phyloP scores from a whole-genome alignment of 2,797 vertebrate genomes.

The Siniperca undulata region DNA sequence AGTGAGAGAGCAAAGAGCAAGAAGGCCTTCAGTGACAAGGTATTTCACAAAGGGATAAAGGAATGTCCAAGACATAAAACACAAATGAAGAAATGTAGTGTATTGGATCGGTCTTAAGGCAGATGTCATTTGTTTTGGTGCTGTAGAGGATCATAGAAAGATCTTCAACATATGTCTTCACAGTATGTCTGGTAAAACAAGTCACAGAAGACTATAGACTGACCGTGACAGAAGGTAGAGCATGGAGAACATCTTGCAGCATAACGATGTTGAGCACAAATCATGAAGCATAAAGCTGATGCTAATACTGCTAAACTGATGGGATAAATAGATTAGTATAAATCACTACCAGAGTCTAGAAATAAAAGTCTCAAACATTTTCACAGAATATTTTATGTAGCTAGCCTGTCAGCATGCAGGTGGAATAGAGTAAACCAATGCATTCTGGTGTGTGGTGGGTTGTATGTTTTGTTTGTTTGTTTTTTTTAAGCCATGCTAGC shows the following conservation, averaged over 20 bases:
- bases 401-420: background rate
- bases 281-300: background rate
- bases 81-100: conserved; percentile 1
- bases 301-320: background rate
- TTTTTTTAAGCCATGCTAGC: background rate
- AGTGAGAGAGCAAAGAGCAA: conserved; percentile 18
- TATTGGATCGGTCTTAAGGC: conserved; percentile 25
- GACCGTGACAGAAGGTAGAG: background rate
- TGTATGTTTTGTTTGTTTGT: no score
- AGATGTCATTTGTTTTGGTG: conserved; percentile 65
- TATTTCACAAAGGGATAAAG: conserved; percentile 21
- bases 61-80: conserved; percentile 30
- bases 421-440: background rate
- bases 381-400: background rate
- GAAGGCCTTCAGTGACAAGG: conserved; percentile 20
- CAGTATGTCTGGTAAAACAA: conserved; percentile 27
- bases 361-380: background rate
- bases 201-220: conserved; percentile 10
- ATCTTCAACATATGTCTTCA: background rate
- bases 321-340: background rate
- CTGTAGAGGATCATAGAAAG: conserved; percentile 59
- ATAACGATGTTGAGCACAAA: background rate
- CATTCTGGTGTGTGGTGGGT: background rate
- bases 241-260: conserved; percentile 9
- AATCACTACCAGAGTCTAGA: background rate